Evolutionary conservation across 2,888 invertebrate species (phyloP), one percentile per base, ranked within the genome.

Genomic region (Osmoderma eremita): DNA sequence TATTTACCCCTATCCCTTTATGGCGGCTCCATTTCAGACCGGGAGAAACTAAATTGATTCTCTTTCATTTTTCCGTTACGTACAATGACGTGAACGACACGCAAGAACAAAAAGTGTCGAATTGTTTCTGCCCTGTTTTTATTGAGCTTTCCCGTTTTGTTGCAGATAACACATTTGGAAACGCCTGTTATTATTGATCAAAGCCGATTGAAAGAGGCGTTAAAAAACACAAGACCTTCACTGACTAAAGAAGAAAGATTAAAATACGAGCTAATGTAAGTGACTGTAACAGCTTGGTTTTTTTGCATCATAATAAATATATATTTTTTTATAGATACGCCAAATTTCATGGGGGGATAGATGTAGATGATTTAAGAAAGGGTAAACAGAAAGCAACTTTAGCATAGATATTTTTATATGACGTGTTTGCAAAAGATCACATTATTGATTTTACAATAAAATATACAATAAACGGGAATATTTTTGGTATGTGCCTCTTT

Each of bases 261-360:
- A 13, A 92, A 90, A 81, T 95, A 92, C 78, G 87, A 90, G 72
- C 85, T 83, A 78, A 91, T 93, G 94, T 95, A 81, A 88, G 91
- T 86, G 50, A 77, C 53, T 24, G 2, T 18, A 13, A 24, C 15
- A 3, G 6, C 10, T 30, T 6, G 10, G 30, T 10, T 30, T 30
- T 30, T 30, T 24, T 3, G 24, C 5, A 5, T 24, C 5, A 30
- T 10, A 30, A 10, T 30, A 3, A 30, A 30, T 30, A 30, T 4
- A 30, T 1, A 30, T 30, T 30, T 5, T 75, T 75, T 71, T 76
- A 75, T 63, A 83, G 78, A 73, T 86, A 86, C 67, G 65, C 70
- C 8, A 78, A 73, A 74, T 81, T 81, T 70, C 76, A 79, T 74
- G 78, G 78, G 6, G 76, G 76, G 15, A 53, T 65, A 13, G 75